A percentile compares a stretch with the other conserved stretches of the same genome.
Evolutionary conservation across 1,140 invertebrate genomes (phyloP).

Genomic region (Lasioglossum baleicum): DNA sequence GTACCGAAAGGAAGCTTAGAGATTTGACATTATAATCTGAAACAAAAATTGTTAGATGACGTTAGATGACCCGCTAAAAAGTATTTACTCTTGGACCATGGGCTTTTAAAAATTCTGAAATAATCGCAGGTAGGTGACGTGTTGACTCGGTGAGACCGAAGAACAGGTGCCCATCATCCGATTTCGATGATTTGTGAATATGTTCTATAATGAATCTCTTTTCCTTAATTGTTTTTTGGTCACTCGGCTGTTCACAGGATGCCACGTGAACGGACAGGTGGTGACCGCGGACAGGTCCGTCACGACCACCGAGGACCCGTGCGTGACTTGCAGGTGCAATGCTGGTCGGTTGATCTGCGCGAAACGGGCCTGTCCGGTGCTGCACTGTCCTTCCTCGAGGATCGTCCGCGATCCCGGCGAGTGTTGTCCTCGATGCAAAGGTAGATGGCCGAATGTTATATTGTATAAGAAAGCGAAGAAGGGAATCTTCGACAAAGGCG

Average conservation of each 20-base stretch:
- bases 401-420: constrained; percentile 85
- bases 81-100: no score
- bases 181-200: not conserved
- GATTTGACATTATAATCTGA: no score
- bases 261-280: constrained; percentile 86
- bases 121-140: no score
- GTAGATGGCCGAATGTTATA: constrained; percentile 68
- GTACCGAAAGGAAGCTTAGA: no score
- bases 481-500: no score
- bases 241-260: constrained; percentile 81
- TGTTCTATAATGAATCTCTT: no score
- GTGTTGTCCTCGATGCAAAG: constrained; percentile 91
- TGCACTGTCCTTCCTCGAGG: constrained; percentile 86
- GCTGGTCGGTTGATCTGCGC: constrained; percentile 88
- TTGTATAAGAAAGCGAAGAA: no score
- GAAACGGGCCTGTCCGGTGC: constrained; percentile 91
- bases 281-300: constrained; percentile 88
- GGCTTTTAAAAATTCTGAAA: no score
- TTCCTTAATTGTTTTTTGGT: no score
- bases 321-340: constrained; percentile 91
- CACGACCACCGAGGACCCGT: constrained; percentile 90
- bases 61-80: no score
- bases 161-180: not conserved
- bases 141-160: not conserved
- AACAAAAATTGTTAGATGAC: no score